These are phyloP conservation scores for Euthynnus affinis DNA, from an alignment of 2,797 vertebrate species.

Conservation along the genomic window DNA sequence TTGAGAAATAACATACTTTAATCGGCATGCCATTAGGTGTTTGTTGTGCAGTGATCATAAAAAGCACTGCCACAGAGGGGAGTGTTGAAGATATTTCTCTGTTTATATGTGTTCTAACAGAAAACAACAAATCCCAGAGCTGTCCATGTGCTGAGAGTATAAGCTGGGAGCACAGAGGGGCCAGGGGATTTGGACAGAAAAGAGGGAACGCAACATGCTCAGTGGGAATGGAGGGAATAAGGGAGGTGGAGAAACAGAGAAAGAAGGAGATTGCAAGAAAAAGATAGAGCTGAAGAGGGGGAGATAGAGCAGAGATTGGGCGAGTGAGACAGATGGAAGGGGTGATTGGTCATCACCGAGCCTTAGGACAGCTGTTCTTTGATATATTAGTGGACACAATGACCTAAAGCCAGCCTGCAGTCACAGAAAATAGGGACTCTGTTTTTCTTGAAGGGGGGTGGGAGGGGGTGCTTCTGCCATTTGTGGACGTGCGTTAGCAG, in stretches of 20 bases:
- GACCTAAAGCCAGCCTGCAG: conserved; percentile 89
- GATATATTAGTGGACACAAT: conserved; percentile 92
- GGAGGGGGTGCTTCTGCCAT: conserved; percentile 74
- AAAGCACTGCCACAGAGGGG: conserved; percentile 22
- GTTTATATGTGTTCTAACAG: conserved; percentile 59
- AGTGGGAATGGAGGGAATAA: conserved; percentile 51
- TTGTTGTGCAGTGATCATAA: conserved; percentile 57
- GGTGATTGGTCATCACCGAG: conserved; percentile 87
- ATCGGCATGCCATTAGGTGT: conserved; percentile 56
- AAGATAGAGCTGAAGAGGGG: conserved; percentile 68
- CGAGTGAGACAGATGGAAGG: conserved; percentile 86
- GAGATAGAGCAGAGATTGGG: conserved; percentile 76
- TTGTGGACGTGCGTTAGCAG: conserved; percentile 85
- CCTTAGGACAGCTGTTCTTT: conserved; percentile 95
- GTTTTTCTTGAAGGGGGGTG: conserved; percentile 79
- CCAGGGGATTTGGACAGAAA: conserved; percentile 58
- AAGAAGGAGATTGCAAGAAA: conserved; percentile 68
- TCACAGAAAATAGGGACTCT: conserved; percentile 88
- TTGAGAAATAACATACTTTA: conserved; percentile 69
- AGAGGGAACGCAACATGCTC: conserved; percentile 54
- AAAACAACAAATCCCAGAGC: conserved; percentile 73
- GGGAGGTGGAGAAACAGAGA: conserved; percentile 43
- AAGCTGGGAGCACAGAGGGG: conserved; percentile 56
- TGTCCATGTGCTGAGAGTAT: conserved; percentile 62
- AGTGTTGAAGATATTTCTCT: conserved; percentile 44